These are phyloP conservation scores for Saxidomus purpurata DNA, from an alignment of 1,140 invertebrate species.

Conservation along the genomic window DNA sequence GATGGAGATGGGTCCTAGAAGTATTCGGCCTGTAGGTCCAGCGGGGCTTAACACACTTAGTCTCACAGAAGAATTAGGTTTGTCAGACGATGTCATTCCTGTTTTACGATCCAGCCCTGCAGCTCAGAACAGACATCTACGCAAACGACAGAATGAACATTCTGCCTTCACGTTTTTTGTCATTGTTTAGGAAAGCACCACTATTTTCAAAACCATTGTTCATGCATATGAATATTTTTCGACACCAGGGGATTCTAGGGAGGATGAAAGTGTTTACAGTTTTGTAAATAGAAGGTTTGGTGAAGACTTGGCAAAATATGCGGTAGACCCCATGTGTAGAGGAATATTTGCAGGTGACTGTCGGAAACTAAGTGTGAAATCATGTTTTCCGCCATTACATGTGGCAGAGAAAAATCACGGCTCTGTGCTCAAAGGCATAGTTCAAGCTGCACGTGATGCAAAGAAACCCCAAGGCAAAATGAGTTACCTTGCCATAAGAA, in stretches of 20 bases:
- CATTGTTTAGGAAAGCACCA: slow-evolving; percentile 22
- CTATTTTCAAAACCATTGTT: slow-evolving; percentile 53
- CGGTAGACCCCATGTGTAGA: slow-evolving; percentile 94
- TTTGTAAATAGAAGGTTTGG: slow-evolving; percentile 53
- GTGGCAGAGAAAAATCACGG: slow-evolving; percentile 94
- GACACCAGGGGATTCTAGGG: neutral
- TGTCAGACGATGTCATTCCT: slow-evolving; percentile 24
- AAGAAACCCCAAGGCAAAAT: neutral
- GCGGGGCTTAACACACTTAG: slow-evolving; percentile 91
- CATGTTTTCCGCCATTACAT: slow-evolving; percentile 93
- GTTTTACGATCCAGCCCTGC: slow-evolving; percentile 19
- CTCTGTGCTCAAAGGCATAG: slow-evolving; percentile 91
- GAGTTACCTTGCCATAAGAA: slow-evolving; percentile 11
- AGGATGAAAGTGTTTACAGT: slow-evolving; percentile 53
- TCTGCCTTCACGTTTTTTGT: slow-evolving; percentile 17
- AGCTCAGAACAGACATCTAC: slow-evolving; percentile 49
- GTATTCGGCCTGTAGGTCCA: slow-evolving; percentile 91
- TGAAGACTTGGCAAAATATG: slow-evolving; percentile 91
- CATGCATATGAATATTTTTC: neutral
- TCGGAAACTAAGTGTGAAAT: slow-evolving; percentile 94
- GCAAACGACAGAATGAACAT: slow-evolving; percentile 4
- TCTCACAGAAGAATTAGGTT: slow-evolving; percentile 47
- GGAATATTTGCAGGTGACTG: slow-evolving; percentile 97
- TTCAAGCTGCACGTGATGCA: neutral
- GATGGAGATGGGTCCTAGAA: slow-evolving; percentile 95